Evolutionary conservation across 2,888 invertebrate genomes (phyloP).

Genomic region (Yponomeuta sedellus): DNA sequence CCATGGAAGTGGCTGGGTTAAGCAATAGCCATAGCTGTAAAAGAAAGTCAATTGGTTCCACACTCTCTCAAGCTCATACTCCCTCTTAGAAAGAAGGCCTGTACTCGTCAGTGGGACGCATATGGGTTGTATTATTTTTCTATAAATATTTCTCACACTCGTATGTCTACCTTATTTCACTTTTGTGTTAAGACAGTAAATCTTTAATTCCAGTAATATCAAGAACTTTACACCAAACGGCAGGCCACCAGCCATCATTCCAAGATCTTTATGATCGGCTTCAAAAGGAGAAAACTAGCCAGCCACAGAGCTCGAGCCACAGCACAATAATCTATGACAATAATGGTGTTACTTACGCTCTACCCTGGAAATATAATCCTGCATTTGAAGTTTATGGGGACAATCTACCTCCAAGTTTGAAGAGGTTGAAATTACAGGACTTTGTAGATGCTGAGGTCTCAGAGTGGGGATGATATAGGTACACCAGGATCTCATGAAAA

Average conservation of each 20-base stretch:
- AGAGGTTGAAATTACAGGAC: slow-evolving; percentile 70
- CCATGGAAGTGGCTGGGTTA: too few species aligned
- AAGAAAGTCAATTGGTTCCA: too few species aligned
- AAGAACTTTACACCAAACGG: slow-evolving; percentile 29
- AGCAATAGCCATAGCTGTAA: too few species aligned
- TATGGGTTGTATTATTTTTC: slow-evolving; percentile 11
- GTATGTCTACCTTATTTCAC: background rate
- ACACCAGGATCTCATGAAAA: too few species aligned
- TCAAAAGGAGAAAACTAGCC: slow-evolving; percentile 38
- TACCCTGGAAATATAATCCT: slow-evolving; percentile 75
- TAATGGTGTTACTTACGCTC: slow-evolving; percentile 53
- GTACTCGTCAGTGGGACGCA: slow-evolving; percentile 2
- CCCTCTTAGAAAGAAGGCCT: too few species aligned
- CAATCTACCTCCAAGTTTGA: slow-evolving; percentile 77
- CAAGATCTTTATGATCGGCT: slow-evolving; percentile 52
- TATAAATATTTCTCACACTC: background rate
- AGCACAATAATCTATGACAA: slow-evolving; percentile 46
- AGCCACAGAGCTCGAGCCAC: slow-evolving; percentile 23
- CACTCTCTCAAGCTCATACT: too few species aligned
- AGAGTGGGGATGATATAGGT: slow-evolving; percentile 70
- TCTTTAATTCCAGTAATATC: slow-evolving; percentile 35
- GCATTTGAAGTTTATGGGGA: slow-evolving; percentile 61
- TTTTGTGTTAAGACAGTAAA: background rate
- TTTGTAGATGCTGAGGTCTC: slow-evolving; percentile 64
- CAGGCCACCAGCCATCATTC: slow-evolving; percentile 40